Evolutionary conservation across 2,888 invertebrate genomes (phyloP), one percentile per base, ranked within the genome.

Genomic region (Drosophila austrosaltans): DNA sequence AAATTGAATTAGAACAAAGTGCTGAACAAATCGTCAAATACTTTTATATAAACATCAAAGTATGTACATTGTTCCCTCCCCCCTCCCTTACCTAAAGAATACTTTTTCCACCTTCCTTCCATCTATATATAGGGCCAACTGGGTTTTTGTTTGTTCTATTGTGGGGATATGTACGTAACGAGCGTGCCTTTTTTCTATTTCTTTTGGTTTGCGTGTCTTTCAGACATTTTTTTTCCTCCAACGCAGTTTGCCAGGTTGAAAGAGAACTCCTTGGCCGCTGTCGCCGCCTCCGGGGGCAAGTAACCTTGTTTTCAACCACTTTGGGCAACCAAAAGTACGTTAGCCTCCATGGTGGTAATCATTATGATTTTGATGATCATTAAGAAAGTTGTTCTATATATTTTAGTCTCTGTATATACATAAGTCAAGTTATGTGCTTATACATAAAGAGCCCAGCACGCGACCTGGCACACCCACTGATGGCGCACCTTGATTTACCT

Each of bases 271-370:
- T 81, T 81, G 56, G 69, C 69, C 73, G 69, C 69, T 71, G 62
- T 53, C 61, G 75, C 63, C 71, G 62, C 53, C 61, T 73, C 63
- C 71, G 62, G 39, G 32, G 62, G 62, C 66, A 63, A 78, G 69
- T 77, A 85, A 82, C 89, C 87, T 88, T 86, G 83, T 82, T 86
- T 83, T 66, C 81, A 85, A 79, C 79, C 84, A 85, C 88, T 85
- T 78, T 76, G 64, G 77, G 74, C 72, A 75, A 72, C 69, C 71
- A 61, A 74, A 75, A 76, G 82, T 75, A 79, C 86, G 76, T 86
- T 88, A 81, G 86, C 80, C 76, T 57, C 66, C 73, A 71, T 70
- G 69, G 59, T 53, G 44, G 36, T 66, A 8, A 7, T 12, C 32
- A 32, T 28, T 2, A 36, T 10, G 10, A 40, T 40, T 2, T 3